A percentile compares a stretch with the other conserved stretches of the same genome.
These are phyloP conservation scores for Benitochromis conjunctus DNA, from an alignment of 2,113 vertebrate species.

Conservation along the genomic window DNA sequence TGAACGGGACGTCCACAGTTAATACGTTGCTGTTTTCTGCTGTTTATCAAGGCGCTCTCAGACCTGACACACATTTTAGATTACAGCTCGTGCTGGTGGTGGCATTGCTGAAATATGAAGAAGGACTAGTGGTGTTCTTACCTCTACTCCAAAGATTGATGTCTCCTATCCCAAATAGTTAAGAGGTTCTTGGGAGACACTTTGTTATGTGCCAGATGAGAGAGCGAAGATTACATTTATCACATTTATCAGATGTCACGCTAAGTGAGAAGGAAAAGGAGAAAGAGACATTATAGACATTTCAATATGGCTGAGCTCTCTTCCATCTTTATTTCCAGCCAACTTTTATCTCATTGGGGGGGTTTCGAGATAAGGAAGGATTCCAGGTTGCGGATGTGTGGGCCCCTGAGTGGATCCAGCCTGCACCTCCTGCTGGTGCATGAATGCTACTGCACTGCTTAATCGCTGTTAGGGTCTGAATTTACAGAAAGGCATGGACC, in stretches of 20 bases:
- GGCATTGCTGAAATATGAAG: neutral
- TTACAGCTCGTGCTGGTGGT: neutral
- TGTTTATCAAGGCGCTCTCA: neutral
- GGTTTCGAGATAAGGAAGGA: conserved; percentile 44
- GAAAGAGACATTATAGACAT: conserved; percentile 21
- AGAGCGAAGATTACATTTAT: conserved; percentile 10
- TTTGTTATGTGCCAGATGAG: conserved; percentile 16
- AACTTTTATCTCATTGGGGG: conserved; percentile 49
- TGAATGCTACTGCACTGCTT: neutral
- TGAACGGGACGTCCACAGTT: neutral
- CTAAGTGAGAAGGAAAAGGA: neutral
- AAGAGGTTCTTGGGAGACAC: conserved; percentile 28
- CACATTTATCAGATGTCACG: conserved; percentile 21
- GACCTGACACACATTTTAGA: neutral
- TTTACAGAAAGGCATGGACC: neutral
- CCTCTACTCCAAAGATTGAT: neutral
- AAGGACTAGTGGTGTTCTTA: neutral
- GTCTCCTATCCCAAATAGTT: neutral
- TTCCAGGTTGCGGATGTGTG: conserved; percentile 26
- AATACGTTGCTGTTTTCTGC: neutral
- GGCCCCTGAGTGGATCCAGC: neutral
- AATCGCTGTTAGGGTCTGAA: neutral
- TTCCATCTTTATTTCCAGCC: conserved; percentile 64
- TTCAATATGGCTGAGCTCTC: conserved; percentile 52
- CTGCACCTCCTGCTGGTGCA: conserved; percentile 57